Conservation (phyloP, 2,113 vertebrate species). For the Mugil cephalus region DNA sequence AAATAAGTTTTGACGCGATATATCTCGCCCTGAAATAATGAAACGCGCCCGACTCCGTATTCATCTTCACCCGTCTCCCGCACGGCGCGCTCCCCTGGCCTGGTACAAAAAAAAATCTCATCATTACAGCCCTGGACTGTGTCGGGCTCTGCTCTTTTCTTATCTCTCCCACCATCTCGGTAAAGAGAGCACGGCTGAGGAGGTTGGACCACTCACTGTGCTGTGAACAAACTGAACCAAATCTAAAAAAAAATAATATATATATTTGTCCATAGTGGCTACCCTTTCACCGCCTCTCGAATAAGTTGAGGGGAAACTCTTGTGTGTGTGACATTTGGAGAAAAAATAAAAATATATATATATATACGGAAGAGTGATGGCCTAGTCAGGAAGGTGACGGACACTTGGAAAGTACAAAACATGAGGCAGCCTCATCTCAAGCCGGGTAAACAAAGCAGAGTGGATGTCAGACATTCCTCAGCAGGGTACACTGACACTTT, state of each 20-base stretch:
- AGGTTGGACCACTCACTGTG: constrained; percentile 33
- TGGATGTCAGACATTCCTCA: constrained; percentile 46
- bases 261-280: not conserved
- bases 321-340: not conserved
- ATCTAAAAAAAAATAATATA: not conserved
- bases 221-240: constrained; percentile 27
- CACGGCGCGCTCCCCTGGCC: constrained; percentile 8
- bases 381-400: constrained; percentile 18
- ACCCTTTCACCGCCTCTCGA: not conserved
- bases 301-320: constrained; percentile 20
- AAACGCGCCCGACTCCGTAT: constrained; percentile 22
- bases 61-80: constrained; percentile 29
- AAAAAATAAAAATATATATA: too few species aligned
- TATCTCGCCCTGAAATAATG: constrained; percentile 31
- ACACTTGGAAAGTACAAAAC: constrained; percentile 37
- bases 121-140: constrained; percentile 32
- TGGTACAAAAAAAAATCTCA: constrained; percentile 37
- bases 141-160: constrained; percentile 30
- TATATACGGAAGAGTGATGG: not conserved
- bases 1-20: constrained; percentile 41
- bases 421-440: constrained; percentile 33
- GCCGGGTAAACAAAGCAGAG: constrained; percentile 52
- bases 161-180: constrained; percentile 33
- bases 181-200: constrained; percentile 46
- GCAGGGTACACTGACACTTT: constrained; percentile 37